A percentile compares a stretch with the other conserved stretches of the same genome.
Conservation (phyloP, 2,888 invertebrate species). For the Xanthorhoe designata region DNA sequence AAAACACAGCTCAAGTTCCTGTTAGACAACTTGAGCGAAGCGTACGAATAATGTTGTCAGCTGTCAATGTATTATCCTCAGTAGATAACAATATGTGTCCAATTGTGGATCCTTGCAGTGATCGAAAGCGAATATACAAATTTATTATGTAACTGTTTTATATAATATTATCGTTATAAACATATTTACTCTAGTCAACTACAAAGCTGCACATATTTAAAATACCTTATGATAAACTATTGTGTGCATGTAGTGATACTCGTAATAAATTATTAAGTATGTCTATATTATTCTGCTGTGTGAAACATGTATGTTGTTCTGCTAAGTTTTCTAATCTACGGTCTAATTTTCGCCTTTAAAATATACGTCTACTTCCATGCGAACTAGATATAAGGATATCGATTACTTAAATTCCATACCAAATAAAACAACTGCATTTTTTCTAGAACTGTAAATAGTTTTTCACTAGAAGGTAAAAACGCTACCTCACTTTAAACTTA, state of each 20-base stretch:
- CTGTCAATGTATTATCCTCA: slow-evolving; percentile 78
- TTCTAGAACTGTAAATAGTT: slow-evolving; percentile 80
- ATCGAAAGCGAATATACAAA: slow-evolving; percentile 75
- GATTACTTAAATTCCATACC: slow-evolving; percentile 63
- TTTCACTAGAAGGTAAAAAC: slow-evolving; percentile 82
- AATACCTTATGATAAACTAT: slow-evolving; percentile 64
- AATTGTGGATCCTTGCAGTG: slow-evolving; percentile 85
- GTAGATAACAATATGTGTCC: slow-evolving; percentile 73
- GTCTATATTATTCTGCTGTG: slow-evolving; percentile 63
- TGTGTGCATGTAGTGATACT: slow-evolving; percentile 81
- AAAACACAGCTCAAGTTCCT: slow-evolving; percentile 85
- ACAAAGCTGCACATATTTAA: slow-evolving; percentile 81
- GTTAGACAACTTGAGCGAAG: slow-evolving; percentile 88
- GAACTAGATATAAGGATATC: slow-evolving; percentile 49
- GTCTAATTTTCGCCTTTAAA: slow-evolving; percentile 55
- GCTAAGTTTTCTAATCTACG: slow-evolving; percentile 54
- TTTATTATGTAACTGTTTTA: slow-evolving; percentile 73
- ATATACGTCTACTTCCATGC: slow-evolving; percentile 46
- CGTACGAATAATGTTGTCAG: slow-evolving; percentile 85
- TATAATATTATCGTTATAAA: slow-evolving; percentile 71
- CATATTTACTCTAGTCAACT: slow-evolving; percentile 82
- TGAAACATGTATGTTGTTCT: slow-evolving; percentile 66
- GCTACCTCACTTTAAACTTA: slow-evolving; percentile 84
- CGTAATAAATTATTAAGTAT: slow-evolving; percentile 54
- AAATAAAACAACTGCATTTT: slow-evolving; percentile 72